A percentile compares a stretch with the other conserved stretches of the same genome.
These are phyloP conservation scores for Nasonia longicornis DNA, from an alignment of 1,140 invertebrate genomes.

Conservation along the genomic window DNA sequence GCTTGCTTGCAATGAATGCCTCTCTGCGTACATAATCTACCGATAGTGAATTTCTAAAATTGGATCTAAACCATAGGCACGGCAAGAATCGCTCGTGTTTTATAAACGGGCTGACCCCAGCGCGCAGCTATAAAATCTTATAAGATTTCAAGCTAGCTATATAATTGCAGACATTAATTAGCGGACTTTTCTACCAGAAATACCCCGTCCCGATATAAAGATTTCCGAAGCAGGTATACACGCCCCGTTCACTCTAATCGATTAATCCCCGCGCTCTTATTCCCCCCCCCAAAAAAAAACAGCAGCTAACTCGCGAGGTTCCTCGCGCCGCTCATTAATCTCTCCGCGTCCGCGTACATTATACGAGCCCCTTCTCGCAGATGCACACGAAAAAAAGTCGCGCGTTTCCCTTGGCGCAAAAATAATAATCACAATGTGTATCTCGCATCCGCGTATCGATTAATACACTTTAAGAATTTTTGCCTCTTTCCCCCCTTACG, in stretches of 20 bases:
- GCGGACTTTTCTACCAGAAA: neutral
- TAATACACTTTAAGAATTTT: slow-evolving; percentile 40
- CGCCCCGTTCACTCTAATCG: slow-evolving; percentile 8
- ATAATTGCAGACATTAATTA: neutral
- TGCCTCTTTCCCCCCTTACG: neutral
- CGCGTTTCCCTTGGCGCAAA: slow-evolving; percentile 15
- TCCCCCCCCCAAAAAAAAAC: neutral
- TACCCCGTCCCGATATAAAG: neutral
- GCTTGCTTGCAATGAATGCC: too few relatives aligned
- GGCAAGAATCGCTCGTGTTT: too few relatives aligned
- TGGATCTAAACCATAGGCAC: too few relatives aligned
- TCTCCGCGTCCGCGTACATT: neutral
- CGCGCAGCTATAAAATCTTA: neutral
- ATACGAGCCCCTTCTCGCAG: neutral
- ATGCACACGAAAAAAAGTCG: neutral
- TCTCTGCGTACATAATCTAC: too few relatives aligned
- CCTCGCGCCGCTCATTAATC: slow-evolving; percentile 10
- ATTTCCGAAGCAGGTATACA: neutral
- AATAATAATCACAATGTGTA: slow-evolving; percentile 45
- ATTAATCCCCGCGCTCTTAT: slow-evolving; percentile 9
- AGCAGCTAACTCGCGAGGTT: neutral
- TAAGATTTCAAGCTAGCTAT: neutral
- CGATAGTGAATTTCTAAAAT: too few relatives aligned
- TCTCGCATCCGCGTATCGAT: slow-evolving; percentile 39
- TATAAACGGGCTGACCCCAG: too few relatives aligned